Conservation (phyloP, 2,888 invertebrate species). For the Nymphalis urticae region DNA sequence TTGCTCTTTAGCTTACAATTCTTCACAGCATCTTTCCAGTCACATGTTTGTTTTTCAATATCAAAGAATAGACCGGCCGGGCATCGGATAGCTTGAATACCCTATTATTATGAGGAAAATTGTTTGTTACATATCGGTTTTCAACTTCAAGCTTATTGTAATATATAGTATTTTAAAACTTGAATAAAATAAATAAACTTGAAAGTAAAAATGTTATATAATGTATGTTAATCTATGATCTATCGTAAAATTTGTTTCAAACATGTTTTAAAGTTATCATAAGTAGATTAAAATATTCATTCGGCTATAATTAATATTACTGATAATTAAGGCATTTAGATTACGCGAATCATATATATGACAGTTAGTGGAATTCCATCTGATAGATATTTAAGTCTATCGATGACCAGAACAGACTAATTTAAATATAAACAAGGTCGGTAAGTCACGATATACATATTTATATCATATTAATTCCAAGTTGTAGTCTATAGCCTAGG, state of each 20-base stretch:
- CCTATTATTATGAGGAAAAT: slow-evolving; percentile 75
- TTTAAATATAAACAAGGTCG: slow-evolving; percentile 23
- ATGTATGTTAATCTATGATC: too few species aligned
- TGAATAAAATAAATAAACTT: neutral
- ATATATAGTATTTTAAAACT: too few species aligned
- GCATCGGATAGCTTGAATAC: slow-evolving; percentile 95
- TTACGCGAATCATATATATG: neutral
- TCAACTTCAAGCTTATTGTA: too few species aligned
- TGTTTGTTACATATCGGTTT: too few species aligned
- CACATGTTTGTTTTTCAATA: slow-evolving; percentile 96
- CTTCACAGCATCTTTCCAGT: slow-evolving; percentile 96
- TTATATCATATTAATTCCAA: slow-evolving; percentile 16
- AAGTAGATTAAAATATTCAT: too few species aligned
- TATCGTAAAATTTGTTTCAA: too few species aligned
- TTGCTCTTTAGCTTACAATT: slow-evolving; percentile 95
- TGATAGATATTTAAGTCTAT: slow-evolving; percentile 8
- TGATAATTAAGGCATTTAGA: neutral
- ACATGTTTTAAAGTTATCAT: too few species aligned
- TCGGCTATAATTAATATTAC: too few species aligned
- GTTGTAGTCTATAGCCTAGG: neutral
- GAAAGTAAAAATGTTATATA: neutral
- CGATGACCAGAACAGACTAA: slow-evolving; percentile 15
- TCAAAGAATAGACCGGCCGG: slow-evolving; percentile 96
- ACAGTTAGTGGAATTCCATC: neutral
- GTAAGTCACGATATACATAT: slow-evolving; percentile 25